Base-by-base conservation (phyloP, 2,888 invertebrate species). In the Zelleria hepariella region DNA sequence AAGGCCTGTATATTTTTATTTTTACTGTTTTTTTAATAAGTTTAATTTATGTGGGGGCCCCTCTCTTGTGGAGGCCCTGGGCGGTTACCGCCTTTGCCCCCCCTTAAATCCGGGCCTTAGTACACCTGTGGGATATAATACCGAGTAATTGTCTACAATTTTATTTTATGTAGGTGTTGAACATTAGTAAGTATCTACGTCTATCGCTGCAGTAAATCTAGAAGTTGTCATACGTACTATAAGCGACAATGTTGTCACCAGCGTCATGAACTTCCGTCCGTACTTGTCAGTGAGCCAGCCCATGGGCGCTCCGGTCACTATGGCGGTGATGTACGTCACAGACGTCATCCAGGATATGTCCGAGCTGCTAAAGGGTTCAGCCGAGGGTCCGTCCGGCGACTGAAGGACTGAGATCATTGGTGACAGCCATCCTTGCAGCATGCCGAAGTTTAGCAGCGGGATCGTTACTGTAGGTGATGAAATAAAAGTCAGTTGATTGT, bases 401-500 rank as follows among this genome's bases (percentile, higher is more conserved):
- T 82, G 80, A 8, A 88, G 80, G 18, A 76, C 68, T 0, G 83
- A 77, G 56, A 86, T 77, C 87, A 87, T 88, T n/a, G 87, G 87
- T 0, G 87, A 87, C 48, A 88, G 58, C 87, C 87, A 87, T 27
- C 87, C 87, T 63, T 87, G 87, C 23, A 86, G 77, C 87, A 87
- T 87, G 52, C 87, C 87, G 68, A 87, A 87, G 65, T 78, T 86
- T 4, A 87, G 69, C 3, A 87, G 72, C 0, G 87, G 87, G 15
- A 87, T 83, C 6, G 87, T 87, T 59, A 87, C 87, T 87, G 78
- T 3, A 25, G 55, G 25, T 48, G 26, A 24, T 20, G 51, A 20
- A 4, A 20, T 20, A 6, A 21, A 49, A 32, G 32, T 32, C n/a
- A n/a, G n/a, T n/a, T n/a, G n/a, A n/a, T n/a, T n/a, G n/a, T n/a